Evolutionary conservation across 2,113 vertebrate species (phyloP), one percentile per base, ranked within the genome.

Genomic region (Leuciscus idus): DNA sequence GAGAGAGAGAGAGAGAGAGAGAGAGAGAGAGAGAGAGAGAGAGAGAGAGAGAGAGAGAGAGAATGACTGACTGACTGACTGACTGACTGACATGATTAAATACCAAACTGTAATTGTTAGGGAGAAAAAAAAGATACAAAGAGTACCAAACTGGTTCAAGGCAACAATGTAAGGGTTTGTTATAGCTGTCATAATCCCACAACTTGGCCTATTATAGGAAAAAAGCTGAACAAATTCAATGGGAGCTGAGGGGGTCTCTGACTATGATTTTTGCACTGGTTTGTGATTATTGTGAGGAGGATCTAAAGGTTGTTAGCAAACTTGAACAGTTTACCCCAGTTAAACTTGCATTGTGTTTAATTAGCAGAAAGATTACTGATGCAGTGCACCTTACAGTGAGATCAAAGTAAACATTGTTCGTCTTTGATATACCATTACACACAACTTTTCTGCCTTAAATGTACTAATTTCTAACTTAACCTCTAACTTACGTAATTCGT

Each of bases 321-420:
- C 75, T 74, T 46, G 30, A 70, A 83, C 8, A 28, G 55, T 89
- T 85, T 78, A 77, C 36, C 15, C 12, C 43, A 77, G 62, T 89
- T 77, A 72, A 87, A 85, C 17, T 7, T n/a, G 30, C 28, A 77
- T 82, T 87, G 61, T 82, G 72, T 55, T 78, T 87, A 62, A 85
- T 87, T 89, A 85, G 61, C 50, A 33, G 57, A 68, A 61, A 48
- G 46, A 83, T 84, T 36, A 46, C 26, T 84, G 11, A 68, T 84
- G 77, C 43, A 77, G 21, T 84, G 61, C 21, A 89, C 48, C 48
- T 81, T 68, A 73, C 21, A 64, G 19, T 66, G 30, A 86, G 75
- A 88, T 84, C 57, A 86, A 88, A 80, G 33, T 26, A 72, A 76
- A n/a, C 36, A 72, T 82, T 73, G 57, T 30, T 23, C 21, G 13